A percentile compares a stretch with the other conserved stretches of the same genome.
Evolutionary conservation across 1,140 invertebrate genomes (phyloP).

Genomic region (Panonychus citri): DNA sequence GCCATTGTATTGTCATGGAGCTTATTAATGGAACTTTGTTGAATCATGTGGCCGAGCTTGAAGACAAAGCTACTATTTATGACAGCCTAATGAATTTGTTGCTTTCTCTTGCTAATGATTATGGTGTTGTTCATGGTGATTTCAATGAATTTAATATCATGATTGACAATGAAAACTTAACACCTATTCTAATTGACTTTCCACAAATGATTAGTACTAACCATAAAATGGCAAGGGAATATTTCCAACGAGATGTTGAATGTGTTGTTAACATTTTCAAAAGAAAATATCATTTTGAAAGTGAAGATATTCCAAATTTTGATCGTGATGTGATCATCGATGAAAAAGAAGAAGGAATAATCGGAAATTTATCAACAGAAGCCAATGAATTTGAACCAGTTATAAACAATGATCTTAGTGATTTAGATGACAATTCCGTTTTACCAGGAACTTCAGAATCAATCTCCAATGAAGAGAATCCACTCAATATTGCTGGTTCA

Average conservation of each 20-base stretch:
- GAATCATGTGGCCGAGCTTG: constrained; percentile 23
- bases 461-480: no score
- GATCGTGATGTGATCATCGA: background rate
- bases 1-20: constrained; percentile 94
- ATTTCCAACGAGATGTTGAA: constrained; percentile 83
- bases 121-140: constrained; percentile 90
- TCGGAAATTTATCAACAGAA: background rate
- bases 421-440: no score
- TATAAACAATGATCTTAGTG: background rate
- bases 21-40: constrained; percentile 34
- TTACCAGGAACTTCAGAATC: no score
- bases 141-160: constrained; percentile 99
- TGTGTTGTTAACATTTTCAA: constrained; percentile 81
- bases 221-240: constrained; percentile 65
- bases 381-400: background rate
- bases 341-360: background rate
- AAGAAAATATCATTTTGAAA: constrained; percentile 72
- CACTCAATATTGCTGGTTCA: constrained; percentile 1
- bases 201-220: constrained; percentile 81
- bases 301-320: constrained; percentile 54
- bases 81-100: constrained; percentile 89
- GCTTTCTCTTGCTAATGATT: constrained; percentile 58
- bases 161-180: constrained; percentile 29
- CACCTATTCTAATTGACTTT: constrained; percentile 85
- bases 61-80: constrained; percentile 35